These are phyloP conservation scores for Hoplodrina ambigua DNA, from an alignment of 2,888 invertebrate genomes.

Conservation along the genomic window DNA sequence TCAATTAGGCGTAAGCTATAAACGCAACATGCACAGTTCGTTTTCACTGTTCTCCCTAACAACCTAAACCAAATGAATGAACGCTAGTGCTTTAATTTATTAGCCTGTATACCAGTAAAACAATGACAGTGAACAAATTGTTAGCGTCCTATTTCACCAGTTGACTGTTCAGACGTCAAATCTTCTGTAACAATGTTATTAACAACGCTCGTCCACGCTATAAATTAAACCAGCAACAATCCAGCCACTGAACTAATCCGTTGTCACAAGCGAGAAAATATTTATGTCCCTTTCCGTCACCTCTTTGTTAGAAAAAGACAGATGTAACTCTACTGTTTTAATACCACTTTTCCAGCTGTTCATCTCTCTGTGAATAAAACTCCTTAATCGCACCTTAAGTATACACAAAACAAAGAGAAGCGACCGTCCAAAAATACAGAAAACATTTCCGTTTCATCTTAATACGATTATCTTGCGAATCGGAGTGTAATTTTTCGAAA, in stretches of 20 bases:
- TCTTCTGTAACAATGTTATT: constrained; percentile 54
- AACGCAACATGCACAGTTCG: neutral
- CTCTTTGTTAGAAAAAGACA: constrained; percentile 46
- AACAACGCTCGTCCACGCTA: constrained; percentile 49
- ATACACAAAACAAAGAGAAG: constrained; percentile 10
- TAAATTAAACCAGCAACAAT: constrained; percentile 59
- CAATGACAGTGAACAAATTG: constrained; percentile 41
- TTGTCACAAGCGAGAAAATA: constrained; percentile 33
- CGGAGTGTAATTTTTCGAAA: constrained; percentile 22
- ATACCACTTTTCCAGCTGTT: constrained; percentile 7
- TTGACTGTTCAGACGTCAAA: constrained; percentile 47
- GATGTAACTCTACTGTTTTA: constrained; percentile 23
- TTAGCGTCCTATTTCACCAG: constrained; percentile 50
- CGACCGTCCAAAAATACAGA: constrained; percentile 5
- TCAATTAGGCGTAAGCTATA: neutral
- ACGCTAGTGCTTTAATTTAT: constrained; percentile 34
- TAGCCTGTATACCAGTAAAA: constrained; percentile 22
- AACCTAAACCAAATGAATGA: constrained; percentile 19
- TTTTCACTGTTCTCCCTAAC: neutral
- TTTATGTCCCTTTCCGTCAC: constrained; percentile 46
- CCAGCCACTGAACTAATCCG: constrained; percentile 50
- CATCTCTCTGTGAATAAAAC: constrained; percentile 29
- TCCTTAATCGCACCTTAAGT: constrained; percentile 30
- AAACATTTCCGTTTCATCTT: constrained; percentile 14
- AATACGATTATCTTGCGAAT: constrained; percentile 28